These are phyloP conservation scores for Drosophila cardini DNA, from an alignment of 1,140 invertebrate genomes.

Conservation along the genomic window DNA sequence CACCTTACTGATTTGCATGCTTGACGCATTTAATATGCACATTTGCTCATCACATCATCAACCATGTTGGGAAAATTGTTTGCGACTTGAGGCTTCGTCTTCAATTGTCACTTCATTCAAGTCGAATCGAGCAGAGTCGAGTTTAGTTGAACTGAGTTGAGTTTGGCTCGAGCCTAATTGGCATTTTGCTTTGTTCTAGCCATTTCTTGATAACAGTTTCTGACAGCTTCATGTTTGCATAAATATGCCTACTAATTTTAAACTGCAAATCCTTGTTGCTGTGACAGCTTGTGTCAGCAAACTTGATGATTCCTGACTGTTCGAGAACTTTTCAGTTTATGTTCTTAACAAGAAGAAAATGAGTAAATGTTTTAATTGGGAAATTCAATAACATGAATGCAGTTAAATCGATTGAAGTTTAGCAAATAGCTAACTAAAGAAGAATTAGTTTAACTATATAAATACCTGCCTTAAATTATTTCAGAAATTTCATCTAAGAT, in stretches of 20 bases:
- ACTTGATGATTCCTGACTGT: slow-evolving; percentile 6
- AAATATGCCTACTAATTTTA: slow-evolving; percentile 16
- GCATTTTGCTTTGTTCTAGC: slow-evolving; percentile 26
- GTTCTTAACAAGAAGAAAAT: slow-evolving; percentile 7
- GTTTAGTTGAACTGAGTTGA: neutral
- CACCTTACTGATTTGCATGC: slow-evolving; percentile 30
- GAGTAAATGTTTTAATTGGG: slow-evolving; percentile 18
- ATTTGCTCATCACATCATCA: neutral
- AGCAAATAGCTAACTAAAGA: too few relatives aligned
- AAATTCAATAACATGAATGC: neutral
- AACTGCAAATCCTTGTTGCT: neutral
- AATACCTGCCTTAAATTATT: too few relatives aligned
- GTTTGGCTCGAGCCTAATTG: slow-evolving; percentile 29
- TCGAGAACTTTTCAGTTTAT: slow-evolving; percentile 1
- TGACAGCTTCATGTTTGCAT: slow-evolving; percentile 17
- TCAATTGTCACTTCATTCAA: slow-evolving; percentile 37
- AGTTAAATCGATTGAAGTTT: neutral
- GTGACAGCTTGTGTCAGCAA: slow-evolving; percentile 6
- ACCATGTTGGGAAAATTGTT: neutral
- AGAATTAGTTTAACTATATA: too few relatives aligned
- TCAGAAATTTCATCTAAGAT: too few relatives aligned
- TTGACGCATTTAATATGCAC: slow-evolving; percentile 5
- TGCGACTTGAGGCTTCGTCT: slow-evolving; percentile 25
- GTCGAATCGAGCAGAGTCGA: neutral
- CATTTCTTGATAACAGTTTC: slow-evolving; percentile 14